Evolutionary conservation across 2,888 invertebrate genomes (phyloP).

Genomic region (Lucinisca nassula): DNA sequence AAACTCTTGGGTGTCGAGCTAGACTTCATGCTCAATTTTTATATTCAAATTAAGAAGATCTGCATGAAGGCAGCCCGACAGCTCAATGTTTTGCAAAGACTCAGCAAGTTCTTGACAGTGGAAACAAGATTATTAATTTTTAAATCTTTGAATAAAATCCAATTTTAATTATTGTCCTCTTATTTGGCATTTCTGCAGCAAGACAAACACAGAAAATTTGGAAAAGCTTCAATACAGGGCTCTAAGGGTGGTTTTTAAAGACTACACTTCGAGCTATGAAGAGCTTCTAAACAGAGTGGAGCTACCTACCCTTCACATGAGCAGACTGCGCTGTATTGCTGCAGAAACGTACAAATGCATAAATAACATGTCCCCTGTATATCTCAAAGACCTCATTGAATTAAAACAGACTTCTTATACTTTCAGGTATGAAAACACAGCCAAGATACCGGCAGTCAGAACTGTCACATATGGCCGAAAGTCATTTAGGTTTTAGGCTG

Average conservation of each 20-base stretch:
- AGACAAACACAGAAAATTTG: conserved; percentile 3
- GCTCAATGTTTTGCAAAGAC: not conserved
- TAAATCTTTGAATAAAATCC: conserved; percentile 19
- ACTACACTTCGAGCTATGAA: not conserved
- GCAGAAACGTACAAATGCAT: conserved; percentile 1
- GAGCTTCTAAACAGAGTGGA: not conserved
- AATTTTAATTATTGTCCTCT: conserved; percentile 20
- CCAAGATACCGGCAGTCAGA: not conserved
- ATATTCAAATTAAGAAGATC: not conserved
- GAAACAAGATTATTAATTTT: not conserved
- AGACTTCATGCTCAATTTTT: conserved; percentile 7
- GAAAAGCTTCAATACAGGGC: conserved; percentile 12
- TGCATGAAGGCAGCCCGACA: too few relatives aligned
- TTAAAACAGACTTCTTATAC: too few relatives aligned
- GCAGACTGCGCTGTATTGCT: too few relatives aligned
- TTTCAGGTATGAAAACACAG: not conserved
- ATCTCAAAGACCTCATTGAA: conserved; percentile 12
- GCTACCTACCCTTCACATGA: too few relatives aligned
- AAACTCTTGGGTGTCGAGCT: conserved; percentile 11
- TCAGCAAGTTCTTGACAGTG: not conserved
- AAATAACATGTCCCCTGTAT: not conserved
- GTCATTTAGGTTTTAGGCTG: conserved; percentile 41
- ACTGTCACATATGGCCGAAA: conserved; percentile 16
- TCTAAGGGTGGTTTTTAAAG: conserved; percentile 4
- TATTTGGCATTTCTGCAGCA: conserved; percentile 20